phyloP scores from a whole-genome alignment of 2,797 vertebrate genomes.

The Eupleurogrammus muticus region DNA sequence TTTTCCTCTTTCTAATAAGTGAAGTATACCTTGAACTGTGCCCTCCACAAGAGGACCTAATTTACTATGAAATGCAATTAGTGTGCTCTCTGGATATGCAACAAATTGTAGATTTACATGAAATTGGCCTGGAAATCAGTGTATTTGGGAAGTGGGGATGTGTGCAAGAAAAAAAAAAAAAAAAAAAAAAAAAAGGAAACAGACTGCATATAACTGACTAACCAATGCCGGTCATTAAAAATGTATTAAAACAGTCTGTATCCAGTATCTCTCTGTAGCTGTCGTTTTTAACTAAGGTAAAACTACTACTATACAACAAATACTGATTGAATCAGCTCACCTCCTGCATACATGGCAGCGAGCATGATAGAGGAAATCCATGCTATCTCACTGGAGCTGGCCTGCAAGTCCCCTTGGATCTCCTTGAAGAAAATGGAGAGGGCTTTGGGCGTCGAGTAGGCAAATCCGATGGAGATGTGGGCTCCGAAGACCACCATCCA shows the following conservation, averaged over 20 bases:
- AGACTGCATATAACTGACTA: no score
- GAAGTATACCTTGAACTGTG: no score
- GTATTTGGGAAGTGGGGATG: no score
- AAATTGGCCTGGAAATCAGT: no score
- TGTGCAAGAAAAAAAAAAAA: no score
- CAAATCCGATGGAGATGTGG: conserved; percentile 87
- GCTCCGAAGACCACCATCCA: conserved; percentile 85
- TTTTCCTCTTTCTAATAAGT: no score
- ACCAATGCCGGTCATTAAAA: no score
- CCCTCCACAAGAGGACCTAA: not conserved
- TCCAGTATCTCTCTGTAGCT: not conserved
- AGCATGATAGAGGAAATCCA: conserved; percentile 88
- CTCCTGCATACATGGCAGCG: conserved; percentile 84
- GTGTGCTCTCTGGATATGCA: not conserved
- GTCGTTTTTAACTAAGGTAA: not conserved
- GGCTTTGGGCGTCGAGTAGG: conserved; percentile 86
- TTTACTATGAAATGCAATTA: no score
- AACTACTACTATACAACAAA: not conserved
- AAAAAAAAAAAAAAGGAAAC: no score
- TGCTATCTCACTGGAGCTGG: conserved; percentile 84
- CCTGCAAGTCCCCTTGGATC: conserved; percentile 86
- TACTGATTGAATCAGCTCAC: conserved; percentile 74
- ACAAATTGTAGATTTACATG: not conserved
- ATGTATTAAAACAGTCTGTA: not conserved
- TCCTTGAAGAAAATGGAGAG: conserved; percentile 87